Base-by-base conservation (phyloP, 2,797 vertebrate genomes). In the Coracias cyanogaster region DNA sequence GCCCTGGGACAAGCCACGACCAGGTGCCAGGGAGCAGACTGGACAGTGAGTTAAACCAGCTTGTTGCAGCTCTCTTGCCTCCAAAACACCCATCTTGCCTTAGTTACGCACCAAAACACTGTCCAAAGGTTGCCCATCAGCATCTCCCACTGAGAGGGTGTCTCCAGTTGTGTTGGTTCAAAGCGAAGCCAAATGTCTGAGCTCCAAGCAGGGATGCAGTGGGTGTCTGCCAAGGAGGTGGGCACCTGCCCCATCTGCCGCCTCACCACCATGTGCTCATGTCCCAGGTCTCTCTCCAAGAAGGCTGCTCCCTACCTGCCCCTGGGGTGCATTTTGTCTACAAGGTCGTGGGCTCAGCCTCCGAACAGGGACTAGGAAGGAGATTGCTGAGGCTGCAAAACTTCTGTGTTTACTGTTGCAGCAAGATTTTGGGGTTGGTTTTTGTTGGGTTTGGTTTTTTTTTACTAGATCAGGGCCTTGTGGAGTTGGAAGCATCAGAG, bases 141-240 rank as follows among this genome's bases (percentile, higher is more conserved):
- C 20, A 41, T 19, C 9, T 7, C 10, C 5, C 0, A 0, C 45
- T 35, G 28, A 7, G 20, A 35, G 17, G 21, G 29, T 39, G 60
- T 43, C 25, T 76, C 31, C 62, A 26, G 29, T 17, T 3, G 0
- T 12, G 10, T 6, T 20, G 26, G 31, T 60, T 89, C 26, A 80
- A 82, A 85, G 79, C 28, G 39, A 86, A 83, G 79, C 10, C 71
- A 65, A 72, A 52, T 0, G 0, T 19, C 46, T 73, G 45, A 8
- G 29, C 8, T 51, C 4, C 0, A 3, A 37, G 58, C 31, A 65
- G 35, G 74, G 41, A 15, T 39, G 49, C 24, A 69, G 67, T 1
- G 6, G 31, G 13, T 49, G 15, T 31, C n/a, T 25, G 55, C 37
- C 4, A 12, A 70, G 28, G 69, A 57, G 35, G 12, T 15, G 24